Conservation (phyloP, 2,888 invertebrate genomes). For the Stenoptilia bipunctidactyla region DNA sequence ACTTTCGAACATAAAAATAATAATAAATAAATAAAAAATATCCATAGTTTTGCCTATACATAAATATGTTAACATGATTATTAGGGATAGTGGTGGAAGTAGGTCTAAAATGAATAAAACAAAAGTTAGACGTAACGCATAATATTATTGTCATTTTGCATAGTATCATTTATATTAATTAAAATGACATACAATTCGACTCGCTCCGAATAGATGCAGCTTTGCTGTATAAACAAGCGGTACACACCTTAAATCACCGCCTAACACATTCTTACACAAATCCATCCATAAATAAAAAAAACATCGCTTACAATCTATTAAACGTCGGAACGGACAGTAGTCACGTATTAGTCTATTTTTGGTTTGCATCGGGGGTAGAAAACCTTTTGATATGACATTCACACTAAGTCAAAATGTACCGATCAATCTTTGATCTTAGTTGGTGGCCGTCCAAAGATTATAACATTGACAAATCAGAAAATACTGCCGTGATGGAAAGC, state of each 20-base stretch:
- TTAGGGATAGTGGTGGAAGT: no score
- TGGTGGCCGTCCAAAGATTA: not conserved
- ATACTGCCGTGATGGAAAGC: no score
- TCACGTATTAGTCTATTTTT: slow-evolving; percentile 12
- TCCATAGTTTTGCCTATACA: no score
- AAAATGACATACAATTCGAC: no score
- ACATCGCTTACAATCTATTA: not conserved
- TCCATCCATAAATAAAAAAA: not conserved
- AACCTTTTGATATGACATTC: not conserved
- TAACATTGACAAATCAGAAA: no score
- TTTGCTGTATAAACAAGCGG: not conserved
- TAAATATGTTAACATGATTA: no score
- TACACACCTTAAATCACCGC: not conserved
- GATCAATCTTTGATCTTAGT: not conserved
- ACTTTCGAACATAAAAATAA: no score
- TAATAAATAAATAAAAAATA: no score
- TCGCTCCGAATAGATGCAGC: not conserved
- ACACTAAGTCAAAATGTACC: not conserved
- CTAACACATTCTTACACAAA: not conserved
- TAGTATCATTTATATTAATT: no score
- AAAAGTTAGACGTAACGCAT: no score
- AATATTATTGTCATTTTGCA: no score
- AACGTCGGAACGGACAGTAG: slow-evolving; percentile 5
- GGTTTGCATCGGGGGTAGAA: not conserved
- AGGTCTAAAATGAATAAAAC: no score